phyloP scores from a whole-genome alignment of 2,888 invertebrate genomes.

The Agriopis aurantiaria region DNA sequence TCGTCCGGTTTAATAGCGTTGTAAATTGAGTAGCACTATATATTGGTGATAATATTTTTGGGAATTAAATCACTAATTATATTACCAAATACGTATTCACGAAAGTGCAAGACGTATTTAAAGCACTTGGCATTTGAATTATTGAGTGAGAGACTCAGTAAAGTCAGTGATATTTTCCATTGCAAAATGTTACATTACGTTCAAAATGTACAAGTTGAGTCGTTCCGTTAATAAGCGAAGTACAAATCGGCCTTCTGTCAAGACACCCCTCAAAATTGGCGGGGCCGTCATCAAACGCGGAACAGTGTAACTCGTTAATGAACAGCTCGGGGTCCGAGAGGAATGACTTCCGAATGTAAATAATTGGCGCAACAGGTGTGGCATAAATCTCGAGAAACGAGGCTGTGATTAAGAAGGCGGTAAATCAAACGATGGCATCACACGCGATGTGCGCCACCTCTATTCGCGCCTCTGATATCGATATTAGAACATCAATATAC shows the following conservation, averaged over 20 bases:
- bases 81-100: neutral
- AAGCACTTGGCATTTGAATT: neutral
- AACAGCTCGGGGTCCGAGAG: slow-evolving; percentile 48
- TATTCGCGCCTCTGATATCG: slow-evolving; percentile 59
- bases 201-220: neutral
- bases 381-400: slow-evolving; percentile 79
- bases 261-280: slow-evolving; percentile 27
- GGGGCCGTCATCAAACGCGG: slow-evolving; percentile 30
- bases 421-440: slow-evolving; percentile 76
- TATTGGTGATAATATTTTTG: neutral
- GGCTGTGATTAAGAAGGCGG: slow-evolving; percentile 77
- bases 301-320: slow-evolving; percentile 49
- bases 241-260: slow-evolving; percentile 21
- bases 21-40: neutral
- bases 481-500: slow-evolving; percentile 45
- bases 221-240: slow-evolving; percentile 16
- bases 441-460: slow-evolving; percentile 66
- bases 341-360: slow-evolving; percentile 79
- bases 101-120: neutral
- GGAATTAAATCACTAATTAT: neutral
- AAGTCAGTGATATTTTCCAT: neutral
- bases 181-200: neutral
- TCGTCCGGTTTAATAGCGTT: neutral
- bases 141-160: neutral
- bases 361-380: slow-evolving; percentile 83